phyloP scores from a whole-genome alignment of 2,797 vertebrate genomes.

The Sebastes flavidus region DNA sequence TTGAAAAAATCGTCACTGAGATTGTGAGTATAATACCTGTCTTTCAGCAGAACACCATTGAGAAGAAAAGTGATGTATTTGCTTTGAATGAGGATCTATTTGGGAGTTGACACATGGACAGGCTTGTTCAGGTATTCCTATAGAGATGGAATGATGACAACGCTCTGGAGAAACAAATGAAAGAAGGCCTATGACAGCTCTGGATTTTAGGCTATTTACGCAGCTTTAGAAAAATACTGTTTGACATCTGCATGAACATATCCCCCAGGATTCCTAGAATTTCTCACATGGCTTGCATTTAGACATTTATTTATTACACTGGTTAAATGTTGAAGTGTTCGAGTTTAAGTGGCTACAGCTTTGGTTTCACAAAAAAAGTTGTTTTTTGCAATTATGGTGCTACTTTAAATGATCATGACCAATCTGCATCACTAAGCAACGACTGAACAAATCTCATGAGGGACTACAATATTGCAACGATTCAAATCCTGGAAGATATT shows the following conservation, averaged over 20 bases:
- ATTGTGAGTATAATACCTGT: constrained; percentile 82
- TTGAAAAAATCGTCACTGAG: constrained; percentile 85
- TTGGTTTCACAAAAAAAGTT: neutral
- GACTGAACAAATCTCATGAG: neutral
- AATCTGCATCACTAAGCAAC: neutral
- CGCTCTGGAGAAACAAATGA: constrained; percentile 47
- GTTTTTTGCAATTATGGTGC: neutral
- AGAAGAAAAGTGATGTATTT: constrained; percentile 14
- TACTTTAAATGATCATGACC: neutral
- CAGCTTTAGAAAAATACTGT: constrained; percentile 6
- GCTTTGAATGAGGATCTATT: constrained; percentile 26
- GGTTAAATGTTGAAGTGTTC: neutral
- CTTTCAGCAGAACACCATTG: constrained; percentile 26
- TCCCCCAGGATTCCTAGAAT: neutral
- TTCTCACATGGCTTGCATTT: neutral
- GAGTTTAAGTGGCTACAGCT: neutral
- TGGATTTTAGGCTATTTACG: constrained; percentile 20
- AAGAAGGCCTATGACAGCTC: constrained; percentile 20
- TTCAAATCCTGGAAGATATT: neutral
- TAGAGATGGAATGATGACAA: constrained; percentile 50
- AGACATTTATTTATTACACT: neutral
- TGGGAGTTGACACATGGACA: constrained; percentile 34
- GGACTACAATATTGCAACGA: neutral
- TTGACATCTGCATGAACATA: constrained; percentile 20
- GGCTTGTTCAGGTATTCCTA: constrained; percentile 49